Conservation (phyloP, 2,888 invertebrate species). For the Hedychridium roseum region DNA sequence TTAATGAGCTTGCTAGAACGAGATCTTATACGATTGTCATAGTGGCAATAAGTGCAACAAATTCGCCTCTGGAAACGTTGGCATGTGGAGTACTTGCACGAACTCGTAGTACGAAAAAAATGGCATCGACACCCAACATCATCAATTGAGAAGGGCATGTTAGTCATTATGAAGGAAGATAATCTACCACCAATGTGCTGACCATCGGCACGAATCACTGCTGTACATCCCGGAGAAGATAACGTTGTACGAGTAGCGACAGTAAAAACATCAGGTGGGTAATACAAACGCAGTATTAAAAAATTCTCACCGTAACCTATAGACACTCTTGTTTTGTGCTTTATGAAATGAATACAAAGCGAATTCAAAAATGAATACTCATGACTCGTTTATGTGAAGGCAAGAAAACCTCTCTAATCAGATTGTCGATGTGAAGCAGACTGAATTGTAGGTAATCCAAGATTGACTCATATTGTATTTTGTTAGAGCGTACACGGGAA, state of each 20-base stretch:
- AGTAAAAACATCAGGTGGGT: constrained; percentile 1
- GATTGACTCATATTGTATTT: too few species aligned
- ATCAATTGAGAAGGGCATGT: not conserved
- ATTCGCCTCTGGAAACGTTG: constrained; percentile 6
- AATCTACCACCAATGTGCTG: not conserved
- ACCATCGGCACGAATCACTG: constrained; percentile 1
- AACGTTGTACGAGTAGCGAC: constrained; percentile 2
- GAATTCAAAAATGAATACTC: too few species aligned
- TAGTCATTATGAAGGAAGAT: constrained; percentile 2
- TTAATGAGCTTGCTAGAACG: not conserved
- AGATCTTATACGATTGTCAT: not conserved
- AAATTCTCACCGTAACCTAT: constrained; percentile 3
- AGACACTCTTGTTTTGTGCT: too few species aligned
- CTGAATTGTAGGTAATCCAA: too few species aligned
- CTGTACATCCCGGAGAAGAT: constrained; percentile 4
- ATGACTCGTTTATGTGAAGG: too few species aligned
- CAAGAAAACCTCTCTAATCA: too few species aligned
- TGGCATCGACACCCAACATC: not conserved
- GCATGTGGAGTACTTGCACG: constrained; percentile 6
- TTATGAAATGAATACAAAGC: too few species aligned
- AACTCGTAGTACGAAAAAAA: constrained; percentile 1
- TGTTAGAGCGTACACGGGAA: too few species aligned
- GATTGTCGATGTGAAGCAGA: too few species aligned
- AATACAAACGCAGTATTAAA: not conserved
- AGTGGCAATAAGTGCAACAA: not conserved